Conservation (phyloP, 2,113 vertebrate genomes). For the Calypte anna region DNA sequence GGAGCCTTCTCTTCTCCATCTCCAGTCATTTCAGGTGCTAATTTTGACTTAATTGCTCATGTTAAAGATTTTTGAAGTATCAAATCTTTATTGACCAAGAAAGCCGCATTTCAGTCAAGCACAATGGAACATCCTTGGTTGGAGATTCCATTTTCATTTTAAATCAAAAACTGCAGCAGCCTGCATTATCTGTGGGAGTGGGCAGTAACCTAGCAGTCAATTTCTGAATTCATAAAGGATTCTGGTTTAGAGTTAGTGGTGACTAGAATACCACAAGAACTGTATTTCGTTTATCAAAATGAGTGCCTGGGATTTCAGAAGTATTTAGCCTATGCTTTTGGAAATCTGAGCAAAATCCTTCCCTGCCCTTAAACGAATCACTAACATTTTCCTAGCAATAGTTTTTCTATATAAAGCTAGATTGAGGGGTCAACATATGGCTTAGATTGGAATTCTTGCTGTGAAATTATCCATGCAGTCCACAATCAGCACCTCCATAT, state of each 20-base stretch:
- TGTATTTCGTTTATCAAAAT: constrained; percentile 14
- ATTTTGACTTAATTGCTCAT: not conserved
- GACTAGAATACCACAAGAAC: not conserved
- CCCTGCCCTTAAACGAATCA: constrained; percentile 7
- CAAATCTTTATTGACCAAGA: not conserved
- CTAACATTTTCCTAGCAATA: constrained; percentile 12
- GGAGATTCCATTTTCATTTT: not conserved
- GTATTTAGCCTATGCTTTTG: constrained; percentile 1
- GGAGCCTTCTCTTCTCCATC: not conserved
- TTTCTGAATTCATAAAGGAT: not conserved
- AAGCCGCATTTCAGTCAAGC: not conserved
- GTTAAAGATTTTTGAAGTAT: not conserved
- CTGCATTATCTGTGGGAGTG: not conserved
- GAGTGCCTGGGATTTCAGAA: constrained; percentile 13
- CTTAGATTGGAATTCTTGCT: constrained; percentile 22
- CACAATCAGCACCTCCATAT: not conserved
- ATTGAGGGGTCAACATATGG: constrained; percentile 19
- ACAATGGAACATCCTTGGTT: not conserved
- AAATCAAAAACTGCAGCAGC: not conserved
- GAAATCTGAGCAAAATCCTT: constrained; percentile 35
- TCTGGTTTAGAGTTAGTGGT: not conserved
- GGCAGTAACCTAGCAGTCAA: not conserved
- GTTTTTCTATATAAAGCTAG: not conserved
- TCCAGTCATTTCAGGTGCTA: not conserved
- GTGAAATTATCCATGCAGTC: not conserved